Conservation (phyloP, 2,113 vertebrate genomes). For the Irena cyanogastra region DNA sequence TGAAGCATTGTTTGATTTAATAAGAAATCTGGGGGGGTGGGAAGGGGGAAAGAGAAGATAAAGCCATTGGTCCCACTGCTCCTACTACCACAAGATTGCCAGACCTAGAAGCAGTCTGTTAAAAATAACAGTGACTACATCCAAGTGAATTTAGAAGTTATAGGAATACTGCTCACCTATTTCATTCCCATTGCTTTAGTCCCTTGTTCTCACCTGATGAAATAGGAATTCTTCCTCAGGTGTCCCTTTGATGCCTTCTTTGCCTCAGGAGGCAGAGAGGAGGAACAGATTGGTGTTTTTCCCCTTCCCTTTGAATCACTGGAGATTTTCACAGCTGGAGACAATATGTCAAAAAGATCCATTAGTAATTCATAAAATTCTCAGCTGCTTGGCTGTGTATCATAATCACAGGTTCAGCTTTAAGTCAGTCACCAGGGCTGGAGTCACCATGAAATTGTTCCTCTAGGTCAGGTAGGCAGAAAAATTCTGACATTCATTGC, state of each 20-base stretch:
- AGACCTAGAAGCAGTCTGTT: neutral
- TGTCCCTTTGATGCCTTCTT: neutral
- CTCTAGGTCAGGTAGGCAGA: neutral
- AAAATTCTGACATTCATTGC: neutral
- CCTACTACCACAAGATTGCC: neutral
- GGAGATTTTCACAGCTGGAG: conserved; percentile 9
- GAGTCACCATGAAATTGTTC: neutral
- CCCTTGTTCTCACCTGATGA: neutral
- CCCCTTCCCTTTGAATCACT: neutral
- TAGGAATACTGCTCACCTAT: neutral
- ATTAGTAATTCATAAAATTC: conserved; percentile 3
- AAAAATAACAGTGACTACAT: neutral
- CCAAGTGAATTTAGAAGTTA: neutral
- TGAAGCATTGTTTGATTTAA: neutral
- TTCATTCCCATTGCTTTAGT: neutral
- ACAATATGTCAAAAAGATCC: neutral
- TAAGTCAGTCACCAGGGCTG: neutral
- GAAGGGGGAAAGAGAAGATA: neutral
- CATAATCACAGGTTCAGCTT: conserved; percentile 2
- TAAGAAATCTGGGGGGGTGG: neutral
- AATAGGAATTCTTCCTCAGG: neutral
- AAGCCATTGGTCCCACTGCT: neutral
- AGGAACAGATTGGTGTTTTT: neutral
- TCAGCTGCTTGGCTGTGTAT: neutral
- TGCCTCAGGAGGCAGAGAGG: neutral